Evolutionary conservation across 2,113 vertebrate species (phyloP).

Genomic region (Echinops telfairi): DNA sequence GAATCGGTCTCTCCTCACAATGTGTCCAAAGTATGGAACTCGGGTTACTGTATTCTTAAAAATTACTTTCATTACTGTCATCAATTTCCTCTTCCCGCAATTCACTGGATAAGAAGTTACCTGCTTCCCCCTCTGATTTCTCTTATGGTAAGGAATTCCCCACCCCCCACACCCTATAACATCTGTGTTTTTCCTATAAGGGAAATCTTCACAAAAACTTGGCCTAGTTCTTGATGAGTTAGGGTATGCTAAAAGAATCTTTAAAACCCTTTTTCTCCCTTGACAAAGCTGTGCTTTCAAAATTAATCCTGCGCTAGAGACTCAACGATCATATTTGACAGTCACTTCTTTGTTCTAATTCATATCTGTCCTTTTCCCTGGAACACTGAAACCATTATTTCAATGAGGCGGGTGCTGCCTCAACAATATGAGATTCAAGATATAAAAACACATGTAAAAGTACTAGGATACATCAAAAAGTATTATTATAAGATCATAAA

Average conservation of each 20-base stretch:
- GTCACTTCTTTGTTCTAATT: constrained; percentile 53
- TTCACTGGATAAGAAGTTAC: neutral
- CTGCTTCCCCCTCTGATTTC: neutral
- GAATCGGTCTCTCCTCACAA: no score
- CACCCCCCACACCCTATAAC: neutral
- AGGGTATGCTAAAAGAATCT: constrained; percentile 6
- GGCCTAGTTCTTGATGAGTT: constrained; percentile 40
- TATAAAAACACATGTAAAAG: constrained; percentile 36
- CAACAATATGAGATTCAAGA: constrained; percentile 14
- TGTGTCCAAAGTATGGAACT: neutral
- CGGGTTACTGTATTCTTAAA: neutral
- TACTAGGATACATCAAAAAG: constrained; percentile 22
- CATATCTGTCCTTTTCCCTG: constrained; percentile 36
- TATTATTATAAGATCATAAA: no score
- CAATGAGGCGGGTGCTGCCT: neutral
- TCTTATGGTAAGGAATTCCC: neutral
- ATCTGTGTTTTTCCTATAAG: constrained; percentile 24
- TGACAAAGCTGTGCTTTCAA: constrained; percentile 65
- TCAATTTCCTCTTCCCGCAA: neutral
- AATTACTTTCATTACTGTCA: neutral
- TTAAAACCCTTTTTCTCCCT: neutral
- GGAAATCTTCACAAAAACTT: neutral
- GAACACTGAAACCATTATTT: constrained; percentile 64
- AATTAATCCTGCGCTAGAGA: constrained; percentile 17
- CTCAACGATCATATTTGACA: constrained; percentile 51